These are phyloP conservation scores for Brevipalpus yothersi DNA, from an alignment of 1,140 invertebrate species.

Conservation along the genomic window DNA sequence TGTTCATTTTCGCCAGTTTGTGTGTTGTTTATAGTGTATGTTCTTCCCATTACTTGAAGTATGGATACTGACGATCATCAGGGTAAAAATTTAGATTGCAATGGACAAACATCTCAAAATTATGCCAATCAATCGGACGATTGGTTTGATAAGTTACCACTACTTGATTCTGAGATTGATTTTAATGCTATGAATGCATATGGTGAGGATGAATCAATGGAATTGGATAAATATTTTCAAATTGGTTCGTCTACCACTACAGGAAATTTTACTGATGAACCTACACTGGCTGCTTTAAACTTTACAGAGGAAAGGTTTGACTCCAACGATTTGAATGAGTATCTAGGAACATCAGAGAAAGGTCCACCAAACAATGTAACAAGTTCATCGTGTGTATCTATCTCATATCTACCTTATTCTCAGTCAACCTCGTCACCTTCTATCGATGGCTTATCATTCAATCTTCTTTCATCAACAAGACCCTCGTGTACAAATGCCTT, in stretches of 20 bases:
- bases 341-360: slow-evolving; percentile 31
- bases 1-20: too few species aligned
- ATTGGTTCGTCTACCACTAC: slow-evolving; percentile 20
- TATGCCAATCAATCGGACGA: neutral
- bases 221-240: slow-evolving; percentile 12
- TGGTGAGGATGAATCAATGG: slow-evolving; percentile 5
- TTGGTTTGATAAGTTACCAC: neutral
- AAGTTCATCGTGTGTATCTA: neutral
- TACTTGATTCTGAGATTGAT: neutral
- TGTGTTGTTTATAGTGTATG: too few species aligned
- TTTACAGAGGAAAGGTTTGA: slow-evolving; percentile 37
- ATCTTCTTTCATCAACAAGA: neutral
- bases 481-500: neutral
- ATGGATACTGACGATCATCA: too few species aligned
- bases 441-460: neutral
- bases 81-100: too few species aligned
- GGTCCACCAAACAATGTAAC: neutral
- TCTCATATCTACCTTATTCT: slow-evolving; percentile 5
- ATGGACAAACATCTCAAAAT: too few species aligned
- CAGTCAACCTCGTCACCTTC: slow-evolving; percentile 14
- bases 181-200: neutral
- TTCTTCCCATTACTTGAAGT: too few species aligned
- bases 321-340: slow-evolving; percentile 36
- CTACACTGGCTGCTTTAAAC: slow-evolving; percentile 62
- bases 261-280: slow-evolving; percentile 48